Base-by-base conservation (phyloP, 2,888 invertebrate genomes). In the Emmelina monodactyla region DNA sequence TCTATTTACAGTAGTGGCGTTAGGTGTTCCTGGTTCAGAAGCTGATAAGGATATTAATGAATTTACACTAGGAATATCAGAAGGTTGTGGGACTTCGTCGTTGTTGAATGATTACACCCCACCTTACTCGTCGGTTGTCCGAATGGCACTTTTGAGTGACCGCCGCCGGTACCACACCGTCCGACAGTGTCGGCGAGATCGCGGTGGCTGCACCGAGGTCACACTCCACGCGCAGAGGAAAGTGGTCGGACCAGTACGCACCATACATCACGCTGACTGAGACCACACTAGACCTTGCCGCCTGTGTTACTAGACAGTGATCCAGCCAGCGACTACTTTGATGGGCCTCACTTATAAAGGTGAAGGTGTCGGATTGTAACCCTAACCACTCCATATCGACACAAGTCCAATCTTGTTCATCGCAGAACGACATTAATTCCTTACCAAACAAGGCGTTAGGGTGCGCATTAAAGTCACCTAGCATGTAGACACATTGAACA, bases 161-260 rank as follows among this genome's bases (percentile, higher is more conserved):
- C n/a, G n/a, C n/a, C n/a, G n/a, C n/a, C n/a, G n/a, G n/a, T n/a
- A n/a, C n/a, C n/a, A n/a, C n/a, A n/a, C n/a, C n/a, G n/a, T n/a
- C n/a, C n/a, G n/a, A n/a, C n/a, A n/a, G n/a, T n/a, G n/a, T n/a
- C n/a, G n/a, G n/a, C n/a, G n/a, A n/a, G n/a, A n/a, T n/a, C n/a
- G n/a, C n/a, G n/a, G n/a, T n/a, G n/a, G n/a, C n/a, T 3, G 10
- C n/a, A n/a, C n/a, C n/a, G n/a, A n/a, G n/a, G n/a, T 37, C 12
- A n/a, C 29, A 30, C 12, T 12, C n/a, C 16, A 30, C 22, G 9
- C 16, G 9, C 9, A 38, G 10, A 2, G 35, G 35, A 16, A 33
- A 33, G 22, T 38, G 37, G 12, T 39, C 39, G n/a, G 41, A 41
- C 34, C 31, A 33, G 10, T 31, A 39, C 2, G 35, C 35, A 6